Evolutionary conservation across 1,140 invertebrate genomes (phyloP).

Genomic region (Apolygus lucorum): DNA sequence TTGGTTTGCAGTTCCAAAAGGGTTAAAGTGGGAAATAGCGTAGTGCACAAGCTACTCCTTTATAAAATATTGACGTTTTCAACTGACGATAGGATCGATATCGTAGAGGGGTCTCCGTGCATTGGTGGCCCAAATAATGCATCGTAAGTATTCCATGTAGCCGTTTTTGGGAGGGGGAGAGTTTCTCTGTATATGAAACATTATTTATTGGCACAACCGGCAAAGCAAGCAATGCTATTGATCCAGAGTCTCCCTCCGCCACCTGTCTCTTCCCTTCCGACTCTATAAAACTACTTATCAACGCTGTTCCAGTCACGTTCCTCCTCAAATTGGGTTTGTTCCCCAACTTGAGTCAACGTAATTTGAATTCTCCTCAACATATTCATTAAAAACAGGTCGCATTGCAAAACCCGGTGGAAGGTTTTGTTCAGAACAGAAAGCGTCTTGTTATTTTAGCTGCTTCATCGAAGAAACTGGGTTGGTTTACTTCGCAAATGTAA

Average conservation of each 20-base stretch:
- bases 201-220: conserved; percentile 15
- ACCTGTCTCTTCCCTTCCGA: background rate
- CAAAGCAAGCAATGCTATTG: conserved; percentile 13
- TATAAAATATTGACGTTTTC: conserved; percentile 10
- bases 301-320: conserved; percentile 12
- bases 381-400: conserved; percentile 11
- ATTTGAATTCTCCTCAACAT: conserved; percentile 13
- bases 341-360: conserved; percentile 15
- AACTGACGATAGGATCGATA: background rate
- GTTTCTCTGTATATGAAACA: conserved; percentile 1
- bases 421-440: background rate
- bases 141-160: conserved; percentile 5
- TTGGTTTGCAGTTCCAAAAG: too few relatives aligned
- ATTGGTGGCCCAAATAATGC: conserved; percentile 10
- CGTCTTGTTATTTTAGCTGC: conserved; percentile 2
- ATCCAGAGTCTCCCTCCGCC: background rate
- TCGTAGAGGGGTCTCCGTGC: background rate
- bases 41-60: background rate
- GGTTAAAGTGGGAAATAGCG: too few relatives aligned
- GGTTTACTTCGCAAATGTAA: too few relatives aligned
- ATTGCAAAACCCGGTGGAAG: background rate
- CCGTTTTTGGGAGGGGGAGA: too few relatives aligned
- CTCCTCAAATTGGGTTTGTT: conserved; percentile 16
- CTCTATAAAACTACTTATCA: conserved; percentile 15
- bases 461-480: background rate